Evolutionary conservation across 2,113 vertebrate genomes (phyloP).

Genomic region (Ameiurus melas): DNA sequence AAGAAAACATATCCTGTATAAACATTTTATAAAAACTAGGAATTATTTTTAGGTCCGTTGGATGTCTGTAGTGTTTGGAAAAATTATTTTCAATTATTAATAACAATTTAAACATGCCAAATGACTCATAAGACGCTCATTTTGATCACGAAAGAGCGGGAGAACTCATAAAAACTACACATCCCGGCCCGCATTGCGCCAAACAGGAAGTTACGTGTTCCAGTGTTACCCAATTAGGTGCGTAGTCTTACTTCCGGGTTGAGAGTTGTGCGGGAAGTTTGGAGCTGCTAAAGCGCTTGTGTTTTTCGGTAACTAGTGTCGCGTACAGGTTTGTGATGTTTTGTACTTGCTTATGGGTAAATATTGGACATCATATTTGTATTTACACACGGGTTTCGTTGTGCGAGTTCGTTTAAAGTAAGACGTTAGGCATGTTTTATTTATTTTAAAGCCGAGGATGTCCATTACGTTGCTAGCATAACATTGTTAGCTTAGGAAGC

Average conservation of each 20-base stretch:
- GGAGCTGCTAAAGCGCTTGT: constrained; percentile 27
- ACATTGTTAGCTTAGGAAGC: too few relatives aligned
- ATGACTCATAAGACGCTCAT: background rate
- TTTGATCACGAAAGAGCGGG: background rate
- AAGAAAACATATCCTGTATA: background rate
- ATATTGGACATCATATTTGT: background rate
- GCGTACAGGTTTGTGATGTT: constrained; percentile 19
- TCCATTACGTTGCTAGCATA: too few relatives aligned
- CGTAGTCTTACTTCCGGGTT: constrained; percentile 45
- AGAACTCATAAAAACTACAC: constrained; percentile 25
- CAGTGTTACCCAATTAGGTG: constrained; percentile 46
- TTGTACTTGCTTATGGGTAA: background rate
- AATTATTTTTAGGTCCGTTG: background rate
- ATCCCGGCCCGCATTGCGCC: constrained; percentile 9
- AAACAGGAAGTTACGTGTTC: constrained; percentile 2
- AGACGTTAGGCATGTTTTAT: too few relatives aligned
- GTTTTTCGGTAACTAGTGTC: background rate
- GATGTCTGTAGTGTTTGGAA: background rate
- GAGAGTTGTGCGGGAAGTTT: constrained; percentile 70
- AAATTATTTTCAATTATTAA: background rate
- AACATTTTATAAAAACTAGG: background rate
- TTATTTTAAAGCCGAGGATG: background rate
- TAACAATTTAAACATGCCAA: background rate
- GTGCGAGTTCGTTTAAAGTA: background rate
- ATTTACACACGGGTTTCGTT: background rate